Percentiles rank a stretch among this genome's conserved stretches.
These are phyloP conservation scores for Drosophila gaucha DNA, from an alignment of 2,888 invertebrate species.

Conservation along the genomic window DNA sequence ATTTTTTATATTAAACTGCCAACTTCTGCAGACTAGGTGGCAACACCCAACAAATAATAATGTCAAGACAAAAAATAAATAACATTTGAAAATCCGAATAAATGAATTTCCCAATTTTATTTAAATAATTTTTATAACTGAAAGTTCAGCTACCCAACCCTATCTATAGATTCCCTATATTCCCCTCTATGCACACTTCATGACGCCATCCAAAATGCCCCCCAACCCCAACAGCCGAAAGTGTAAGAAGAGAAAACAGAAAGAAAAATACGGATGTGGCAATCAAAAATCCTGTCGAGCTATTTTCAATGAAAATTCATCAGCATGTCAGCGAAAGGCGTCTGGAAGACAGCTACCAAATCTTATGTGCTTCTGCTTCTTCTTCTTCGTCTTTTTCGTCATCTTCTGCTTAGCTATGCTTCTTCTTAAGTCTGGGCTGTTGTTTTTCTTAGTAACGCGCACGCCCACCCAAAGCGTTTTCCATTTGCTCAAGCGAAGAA, in stretches of 20 bases:
- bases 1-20: no score
- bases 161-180: no score
- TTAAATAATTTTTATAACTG: no score
- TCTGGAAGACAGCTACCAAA: constrained; percentile 27
- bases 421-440: constrained; percentile 32
- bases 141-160: no score
- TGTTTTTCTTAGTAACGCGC: constrained; percentile 78
- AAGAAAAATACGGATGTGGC: constrained; percentile 80
- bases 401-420: neutral
- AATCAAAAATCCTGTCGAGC: constrained; percentile 82
- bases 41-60: no score
- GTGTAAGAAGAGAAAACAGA: neutral
- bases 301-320: constrained; percentile 82
- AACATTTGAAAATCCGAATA: no score
- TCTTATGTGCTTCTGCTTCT: constrained; percentile 2
- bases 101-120: no score
- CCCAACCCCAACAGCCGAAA: neutral
- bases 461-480: constrained; percentile 80
- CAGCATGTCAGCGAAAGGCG: constrained; percentile 63
- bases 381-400: neutral
- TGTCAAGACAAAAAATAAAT: no score
- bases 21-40: no score
- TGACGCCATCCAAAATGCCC: constrained; percentile 14
- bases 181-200: neutral
- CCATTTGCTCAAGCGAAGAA: constrained; percentile 57